phyloP scores from a whole-genome alignment of 1,140 invertebrate species.

The Trachymyrmex septentrionalis region DNA sequence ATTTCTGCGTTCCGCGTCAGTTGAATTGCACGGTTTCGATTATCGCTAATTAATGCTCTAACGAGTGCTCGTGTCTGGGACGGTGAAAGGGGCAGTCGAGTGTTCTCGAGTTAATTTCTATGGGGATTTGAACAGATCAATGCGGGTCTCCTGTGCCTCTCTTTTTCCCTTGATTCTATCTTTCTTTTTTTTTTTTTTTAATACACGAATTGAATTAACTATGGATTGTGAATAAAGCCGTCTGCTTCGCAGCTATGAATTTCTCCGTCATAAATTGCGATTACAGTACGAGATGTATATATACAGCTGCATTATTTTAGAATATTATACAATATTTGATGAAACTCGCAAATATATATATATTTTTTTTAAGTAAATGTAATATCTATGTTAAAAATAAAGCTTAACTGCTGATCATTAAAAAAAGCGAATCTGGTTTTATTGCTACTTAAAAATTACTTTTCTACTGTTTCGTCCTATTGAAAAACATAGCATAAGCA shows the following conservation, averaged over 20 bases:
- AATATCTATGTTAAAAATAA: neutral
- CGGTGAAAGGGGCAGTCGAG: conserved; percentile 70
- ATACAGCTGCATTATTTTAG: neutral
- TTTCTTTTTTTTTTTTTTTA: conserved; percentile 25
- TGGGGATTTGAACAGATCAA: conserved; percentile 75
- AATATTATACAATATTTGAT: neutral
- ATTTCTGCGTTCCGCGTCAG: conserved; percentile 71
- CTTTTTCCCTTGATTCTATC: neutral
- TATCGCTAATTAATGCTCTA: conserved; percentile 75
- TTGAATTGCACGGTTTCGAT: conserved; percentile 67
- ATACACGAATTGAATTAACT: conserved; percentile 31
- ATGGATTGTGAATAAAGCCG: neutral
- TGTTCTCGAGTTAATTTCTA: conserved; percentile 77
- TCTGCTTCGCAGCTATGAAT: conserved; percentile 15
- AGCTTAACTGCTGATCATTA: neutral
- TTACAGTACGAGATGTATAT: neutral
- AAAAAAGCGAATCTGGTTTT: neutral
- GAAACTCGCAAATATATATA: neutral
- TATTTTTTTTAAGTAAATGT: neutral
- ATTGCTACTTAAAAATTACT: neutral
- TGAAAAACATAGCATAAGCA: neutral
- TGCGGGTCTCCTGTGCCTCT: conserved; percentile 13
- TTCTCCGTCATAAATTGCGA: neutral
- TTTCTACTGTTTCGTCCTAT: neutral
- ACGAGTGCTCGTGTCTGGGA: conserved; percentile 72